Evolutionary conservation across 2,797 vertebrate species (phyloP), one percentile per base, ranked within the genome.

Genomic region (Galagoides demidoff): DNA sequence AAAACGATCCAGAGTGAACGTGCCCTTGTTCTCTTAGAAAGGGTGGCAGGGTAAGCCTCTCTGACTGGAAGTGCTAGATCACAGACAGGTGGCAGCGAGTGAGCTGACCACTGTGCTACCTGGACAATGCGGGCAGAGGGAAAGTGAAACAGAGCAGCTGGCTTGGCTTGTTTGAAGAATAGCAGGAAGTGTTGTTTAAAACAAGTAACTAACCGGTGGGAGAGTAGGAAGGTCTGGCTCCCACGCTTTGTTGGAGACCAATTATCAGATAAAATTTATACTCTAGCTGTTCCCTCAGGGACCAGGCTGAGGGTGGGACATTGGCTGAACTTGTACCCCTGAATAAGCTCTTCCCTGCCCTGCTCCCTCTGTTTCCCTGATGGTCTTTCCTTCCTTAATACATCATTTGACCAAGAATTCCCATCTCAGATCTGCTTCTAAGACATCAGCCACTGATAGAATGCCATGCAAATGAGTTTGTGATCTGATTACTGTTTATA

Each of bases 391-490:
- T 83, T 39, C 45, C 71, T 81, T 63, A 61, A 66, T 3, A 73
- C 83, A 37, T 52, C 27, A 45, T 64, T 78, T 74, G 45, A 64
- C 23, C 49, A 79, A 63, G 55, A 84, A 70, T 66, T 45, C 29
- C 68, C 20, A 61, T 45, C 55, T 63, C 37, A 86, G n/a, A 16
- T 76, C 34, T 94, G 7, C 70, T 90, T 90, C 89, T 73, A 45
- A 88, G 34, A 37, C 27, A 59, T n/a, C 19, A 61, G 78, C 19
- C 68, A 64, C 4, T 49, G 45, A 12, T n/a, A 23, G n/a, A 79
- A 74, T 85, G 59, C 68, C 73, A 34, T 13, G 29, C 59, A 84
- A 79, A 96, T 43, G 59, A 91, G 37, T 8, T 37, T 89, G n/a
- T n/a, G 27, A 66, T 73, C 29, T 82, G 43, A 74, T 85, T 70